Conservation (phyloP, 2,797 vertebrate species). For the Girardinus metallicus region DNA sequence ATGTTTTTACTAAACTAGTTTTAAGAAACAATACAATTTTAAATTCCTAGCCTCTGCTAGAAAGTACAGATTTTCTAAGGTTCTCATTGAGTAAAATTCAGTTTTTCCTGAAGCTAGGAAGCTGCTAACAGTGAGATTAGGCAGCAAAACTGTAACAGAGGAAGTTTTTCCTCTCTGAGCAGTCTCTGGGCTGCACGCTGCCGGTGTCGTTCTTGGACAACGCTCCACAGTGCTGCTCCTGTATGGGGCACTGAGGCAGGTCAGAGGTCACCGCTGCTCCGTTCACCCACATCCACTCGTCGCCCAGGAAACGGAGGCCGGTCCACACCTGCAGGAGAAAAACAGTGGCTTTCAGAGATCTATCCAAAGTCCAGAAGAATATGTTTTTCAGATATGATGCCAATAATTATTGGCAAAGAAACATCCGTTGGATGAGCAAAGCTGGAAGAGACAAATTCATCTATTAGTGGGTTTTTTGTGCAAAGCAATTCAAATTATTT, state of each 20-base stretch:
- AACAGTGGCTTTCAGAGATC: neutral
- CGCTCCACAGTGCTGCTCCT: neutral
- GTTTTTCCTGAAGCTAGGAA: neutral
- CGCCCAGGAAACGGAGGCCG: constrained; percentile 61
- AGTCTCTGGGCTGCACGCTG: constrained; percentile 23
- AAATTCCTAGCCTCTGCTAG: neutral
- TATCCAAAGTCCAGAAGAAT: neutral
- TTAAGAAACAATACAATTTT: neutral
- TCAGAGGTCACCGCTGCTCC: neutral
- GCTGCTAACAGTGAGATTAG: neutral
- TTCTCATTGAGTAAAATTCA: neutral
- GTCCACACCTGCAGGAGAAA: constrained; percentile 47
- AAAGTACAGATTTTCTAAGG: neutral
- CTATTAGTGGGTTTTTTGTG: neutral
- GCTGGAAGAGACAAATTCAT: neutral
- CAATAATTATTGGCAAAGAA: neutral
- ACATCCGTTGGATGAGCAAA: neutral
- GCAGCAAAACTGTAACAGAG: constrained; percentile 41
- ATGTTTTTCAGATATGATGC: neutral
- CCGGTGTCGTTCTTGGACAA: neutral
- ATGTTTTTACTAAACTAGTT: neutral
- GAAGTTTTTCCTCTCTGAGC: constrained; percentile 48
- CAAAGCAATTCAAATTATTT: neutral
- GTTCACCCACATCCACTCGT: constrained; percentile 61
- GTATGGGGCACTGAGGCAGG: constrained; percentile 36